phyloP scores from a whole-genome alignment of 2,888 invertebrate species.

The Venustoraphidia nigricollis region DNA sequence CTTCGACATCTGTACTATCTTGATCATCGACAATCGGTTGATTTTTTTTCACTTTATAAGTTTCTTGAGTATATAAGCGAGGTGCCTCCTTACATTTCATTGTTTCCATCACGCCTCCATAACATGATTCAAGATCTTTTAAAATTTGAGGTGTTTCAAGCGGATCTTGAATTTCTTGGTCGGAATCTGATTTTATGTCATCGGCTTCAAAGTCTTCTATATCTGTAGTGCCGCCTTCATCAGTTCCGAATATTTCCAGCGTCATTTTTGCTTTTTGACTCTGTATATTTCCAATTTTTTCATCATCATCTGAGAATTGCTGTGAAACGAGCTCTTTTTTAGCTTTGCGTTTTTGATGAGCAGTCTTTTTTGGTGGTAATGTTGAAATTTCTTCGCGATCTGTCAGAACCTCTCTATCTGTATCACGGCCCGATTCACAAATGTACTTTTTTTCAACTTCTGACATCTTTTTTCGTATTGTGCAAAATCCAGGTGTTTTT shows the following conservation, averaged over 20 bases:
- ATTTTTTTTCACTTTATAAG: conserved; percentile 2
- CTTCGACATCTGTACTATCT: conserved; percentile 19
- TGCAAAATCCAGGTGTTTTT: background rate
- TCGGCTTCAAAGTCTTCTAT: conserved; percentile 3
- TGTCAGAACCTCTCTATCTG: background rate
- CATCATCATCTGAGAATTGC: background rate
- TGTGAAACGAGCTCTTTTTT: no score
- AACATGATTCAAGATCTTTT: conserved; percentile 14
- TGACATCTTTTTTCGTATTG: conserved; percentile 9
- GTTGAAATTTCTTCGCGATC: background rate
- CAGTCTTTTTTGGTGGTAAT: no score
- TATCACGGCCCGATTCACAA: background rate
- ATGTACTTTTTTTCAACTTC: conserved; percentile 1
- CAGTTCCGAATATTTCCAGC: background rate
- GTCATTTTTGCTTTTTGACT: background rate
- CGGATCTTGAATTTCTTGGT: background rate
- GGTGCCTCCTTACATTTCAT: conserved; percentile 4
- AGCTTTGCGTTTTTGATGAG: no score
- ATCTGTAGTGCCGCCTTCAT: background rate
- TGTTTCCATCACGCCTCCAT: conserved; percentile 14
- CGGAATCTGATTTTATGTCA: background rate
- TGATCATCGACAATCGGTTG: conserved; percentile 6
- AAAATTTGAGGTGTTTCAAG: background rate
- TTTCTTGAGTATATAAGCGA: conserved; percentile 3
- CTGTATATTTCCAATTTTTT: background rate